Evolutionary conservation across 2,888 invertebrate species (phyloP).

Genomic region (Tolmerus cingulatus): DNA sequence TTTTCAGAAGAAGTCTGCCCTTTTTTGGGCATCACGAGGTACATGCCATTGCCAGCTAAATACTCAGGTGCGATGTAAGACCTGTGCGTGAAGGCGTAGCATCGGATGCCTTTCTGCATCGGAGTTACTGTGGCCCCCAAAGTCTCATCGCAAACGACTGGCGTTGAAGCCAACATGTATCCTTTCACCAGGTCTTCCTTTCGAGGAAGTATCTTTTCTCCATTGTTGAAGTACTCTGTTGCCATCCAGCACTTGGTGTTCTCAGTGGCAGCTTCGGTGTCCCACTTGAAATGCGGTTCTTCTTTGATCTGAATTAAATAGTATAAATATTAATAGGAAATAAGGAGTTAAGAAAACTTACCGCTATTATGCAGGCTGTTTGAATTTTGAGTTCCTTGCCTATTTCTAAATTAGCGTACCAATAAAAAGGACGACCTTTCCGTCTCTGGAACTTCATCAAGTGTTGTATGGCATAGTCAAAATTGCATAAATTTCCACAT

Average conservation of each 20-base stretch:
- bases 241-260: constrained; percentile 62
- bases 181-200: constrained; percentile 66
- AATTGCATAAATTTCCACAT: constrained; percentile 65
- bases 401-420: constrained; percentile 72
- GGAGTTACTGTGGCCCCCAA: constrained; percentile 67
- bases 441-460: constrained; percentile 68
- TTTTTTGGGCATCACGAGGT: constrained; percentile 67
- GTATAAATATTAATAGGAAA: not conserved
- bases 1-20: constrained; percentile 66
- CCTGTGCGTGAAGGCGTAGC: constrained; percentile 72
- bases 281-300: constrained; percentile 59
- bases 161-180: constrained; percentile 61
- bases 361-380: constrained; percentile 67
- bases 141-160: constrained; percentile 62
- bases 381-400: constrained; percentile 70
- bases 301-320: constrained; percentile 61
- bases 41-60: constrained; percentile 67
- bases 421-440: constrained; percentile 66
- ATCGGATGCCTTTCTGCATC: constrained; percentile 66
- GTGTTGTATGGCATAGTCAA: constrained; percentile 70
- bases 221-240: constrained; percentile 63
- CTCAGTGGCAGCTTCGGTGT: constrained; percentile 62
- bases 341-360: not conserved
- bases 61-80: constrained; percentile 67
- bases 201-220: constrained; percentile 65